Evolutionary conservation across 1,140 invertebrate genomes (phyloP).

Genomic region (Zophobas morio): DNA sequence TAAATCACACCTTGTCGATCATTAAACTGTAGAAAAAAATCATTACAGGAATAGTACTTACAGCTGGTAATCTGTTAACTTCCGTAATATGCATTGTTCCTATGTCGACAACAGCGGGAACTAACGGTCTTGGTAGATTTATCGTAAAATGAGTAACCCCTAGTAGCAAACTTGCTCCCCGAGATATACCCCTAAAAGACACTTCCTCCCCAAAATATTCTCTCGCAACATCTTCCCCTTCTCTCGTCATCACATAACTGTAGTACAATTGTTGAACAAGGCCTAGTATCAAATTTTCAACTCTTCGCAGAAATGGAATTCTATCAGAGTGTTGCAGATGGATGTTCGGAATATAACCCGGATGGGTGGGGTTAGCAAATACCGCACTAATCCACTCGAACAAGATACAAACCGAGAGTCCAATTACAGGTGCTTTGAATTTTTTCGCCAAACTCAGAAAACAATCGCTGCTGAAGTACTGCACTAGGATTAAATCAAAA

Average conservation of each 20-base stretch:
- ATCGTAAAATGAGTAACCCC: conserved; percentile 77
- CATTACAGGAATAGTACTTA: conserved; percentile 18
- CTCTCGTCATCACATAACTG: not conserved
- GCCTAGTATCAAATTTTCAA: conserved; percentile 62
- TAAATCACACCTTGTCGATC: no score
- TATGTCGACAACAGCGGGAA: conserved; percentile 77
- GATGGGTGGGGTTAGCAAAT: conserved; percentile 72
- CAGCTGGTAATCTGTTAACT: conserved; percentile 53
- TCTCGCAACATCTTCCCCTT: conserved; percentile 60
- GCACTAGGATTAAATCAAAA: conserved; percentile 77
- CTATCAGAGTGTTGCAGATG: conserved; percentile 71
- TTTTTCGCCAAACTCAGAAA: conserved; percentile 74
- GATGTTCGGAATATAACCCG: conserved; percentile 71
- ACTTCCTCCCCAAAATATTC: conserved; percentile 72
- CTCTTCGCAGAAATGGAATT: conserved; percentile 69
- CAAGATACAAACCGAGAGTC: conserved; percentile 69
- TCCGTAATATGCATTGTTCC: conserved; percentile 74
- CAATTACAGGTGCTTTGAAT: conserved; percentile 75
- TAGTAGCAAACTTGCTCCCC: conserved; percentile 75
- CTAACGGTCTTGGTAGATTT: conserved; percentile 72
- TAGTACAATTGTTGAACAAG: conserved; percentile 24
- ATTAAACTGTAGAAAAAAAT: no score
- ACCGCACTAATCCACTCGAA: conserved; percentile 73
- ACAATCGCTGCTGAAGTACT: conserved; percentile 80
- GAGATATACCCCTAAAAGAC: conserved; percentile 71